These are phyloP conservation scores for Phataginus tetradactyla DNA, from an alignment of 2,797 vertebrate genomes.

Conservation along the genomic window DNA sequence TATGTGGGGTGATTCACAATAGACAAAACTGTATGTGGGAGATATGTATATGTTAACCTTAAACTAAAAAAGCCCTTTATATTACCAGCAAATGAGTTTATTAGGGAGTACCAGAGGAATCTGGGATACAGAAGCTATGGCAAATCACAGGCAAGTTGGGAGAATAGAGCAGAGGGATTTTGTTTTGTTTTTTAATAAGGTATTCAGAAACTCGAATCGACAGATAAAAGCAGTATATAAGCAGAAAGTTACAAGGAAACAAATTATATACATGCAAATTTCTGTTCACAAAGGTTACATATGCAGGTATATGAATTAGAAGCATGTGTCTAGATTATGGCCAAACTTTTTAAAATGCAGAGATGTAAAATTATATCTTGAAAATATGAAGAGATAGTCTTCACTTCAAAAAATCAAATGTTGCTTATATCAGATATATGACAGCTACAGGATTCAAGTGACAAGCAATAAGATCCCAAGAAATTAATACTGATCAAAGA, in stretches of 20 bases:
- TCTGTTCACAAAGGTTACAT: constrained; percentile 86
- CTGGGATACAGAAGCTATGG: too few species aligned
- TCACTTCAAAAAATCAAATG: constrained; percentile 84
- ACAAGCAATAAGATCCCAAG: constrained; percentile 86
- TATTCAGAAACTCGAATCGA: constrained; percentile 88
- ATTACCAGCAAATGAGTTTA: too few species aligned
- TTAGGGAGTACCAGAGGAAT: too few species aligned
- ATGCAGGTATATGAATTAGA: constrained; percentile 87
- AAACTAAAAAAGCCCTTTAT: too few species aligned
- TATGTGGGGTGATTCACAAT: too few species aligned
- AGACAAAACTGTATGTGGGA: too few species aligned
- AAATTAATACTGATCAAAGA: constrained; percentile 89
- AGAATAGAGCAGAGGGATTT: too few species aligned
- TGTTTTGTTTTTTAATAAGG: constrained; percentile 86
- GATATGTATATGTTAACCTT: too few species aligned
- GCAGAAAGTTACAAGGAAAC: constrained; percentile 88
- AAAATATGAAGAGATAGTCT: constrained; percentile 85
- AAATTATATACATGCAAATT: constrained; percentile 89
- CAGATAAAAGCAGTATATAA: constrained; percentile 89
- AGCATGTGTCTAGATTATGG: constrained; percentile 86
- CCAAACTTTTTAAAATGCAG: constrained; percentile 84
- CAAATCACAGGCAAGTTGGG: too few species aligned
- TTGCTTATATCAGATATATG: constrained; percentile 84
- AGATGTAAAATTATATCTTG: constrained; percentile 85
- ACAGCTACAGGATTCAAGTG: constrained; percentile 87